Base-by-base conservation (phyloP, 2,113 vertebrate genomes). In the Hydrolagus affinis region DNA sequence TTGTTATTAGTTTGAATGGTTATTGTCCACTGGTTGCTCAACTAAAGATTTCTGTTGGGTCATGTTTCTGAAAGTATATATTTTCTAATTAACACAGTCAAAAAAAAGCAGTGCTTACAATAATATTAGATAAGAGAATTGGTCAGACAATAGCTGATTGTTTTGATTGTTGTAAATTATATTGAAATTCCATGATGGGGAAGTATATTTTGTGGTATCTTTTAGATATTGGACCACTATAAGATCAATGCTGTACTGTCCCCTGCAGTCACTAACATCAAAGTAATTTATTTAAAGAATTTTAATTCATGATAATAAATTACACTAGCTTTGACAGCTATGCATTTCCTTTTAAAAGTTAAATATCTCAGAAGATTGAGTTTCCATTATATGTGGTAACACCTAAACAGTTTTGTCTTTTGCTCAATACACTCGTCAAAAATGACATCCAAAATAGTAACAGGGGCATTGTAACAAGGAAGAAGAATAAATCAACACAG, bases 401-500 rank as follows among this genome's bases (percentile, higher is more conserved):
- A 78, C 3, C 75, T 59, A 78, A 78, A 15, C 8, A 60, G 62
- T 80, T 80, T 80, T 66, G 15, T 30, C 60, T 21, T 10, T 66
- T 19, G 4, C 25, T 28, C 44, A 44, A 23, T 17, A 32, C 76
- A 83, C 15, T 9, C 28, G 0, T 44, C 25, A 66, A 83, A 3
- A 68, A 56, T 75, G 30, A 21, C 32, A 75, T 19, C 73, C 56
- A 21, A 75, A 75, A 30, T 68, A 30, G 19, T 83, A 62, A 80
- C 57, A 23, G 0, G 19, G 59, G 15, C 21, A 28, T 83, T 83
- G 66, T 32, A 66, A 7, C 28, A 14, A 28, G 8, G 28, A 62
- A 66, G 60, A 64, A 66, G 14, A 83, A 66, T 66, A 32, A 83
- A 66, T 83, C 59, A 80, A 8, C 76, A 80, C 64, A 62, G 59